Evolutionary conservation across 2,797 vertebrate species (phyloP).

Genomic region (Epinephelus coioides): DNA sequence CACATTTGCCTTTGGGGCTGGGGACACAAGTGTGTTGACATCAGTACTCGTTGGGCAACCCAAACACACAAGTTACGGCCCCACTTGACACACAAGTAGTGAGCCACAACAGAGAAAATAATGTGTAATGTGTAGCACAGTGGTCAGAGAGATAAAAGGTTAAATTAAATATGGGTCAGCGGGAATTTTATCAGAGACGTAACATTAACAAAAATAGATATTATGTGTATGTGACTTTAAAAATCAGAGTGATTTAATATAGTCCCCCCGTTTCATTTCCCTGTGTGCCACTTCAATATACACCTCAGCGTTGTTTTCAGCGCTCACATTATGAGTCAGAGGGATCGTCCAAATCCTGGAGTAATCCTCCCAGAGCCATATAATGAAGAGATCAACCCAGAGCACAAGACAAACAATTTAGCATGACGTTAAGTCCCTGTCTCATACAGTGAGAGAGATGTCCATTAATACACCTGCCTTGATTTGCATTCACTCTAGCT

Average conservation of each 20-base stretch:
- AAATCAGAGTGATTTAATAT: slow-evolving; percentile 41
- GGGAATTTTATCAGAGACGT: not conserved
- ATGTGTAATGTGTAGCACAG: not conserved
- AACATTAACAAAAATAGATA: slow-evolving; percentile 16
- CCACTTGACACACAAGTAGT: slow-evolving; percentile 77
- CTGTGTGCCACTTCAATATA: slow-evolving; percentile 44
- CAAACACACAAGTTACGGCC: slow-evolving; percentile 69
- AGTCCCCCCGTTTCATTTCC: slow-evolving; percentile 24
- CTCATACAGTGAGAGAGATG: slow-evolving; percentile 82
- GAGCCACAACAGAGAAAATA: slow-evolving; percentile 52
- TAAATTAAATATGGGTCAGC: not conserved
- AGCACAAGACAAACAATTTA: slow-evolving; percentile 88
- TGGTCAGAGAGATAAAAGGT: slow-evolving; percentile 23
- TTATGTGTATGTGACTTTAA: slow-evolving; percentile 5
- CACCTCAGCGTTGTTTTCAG: slow-evolving; percentile 52
- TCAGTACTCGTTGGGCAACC: slow-evolving; percentile 64
- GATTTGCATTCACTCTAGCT: slow-evolving; percentile 84
- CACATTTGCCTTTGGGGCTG: slow-evolving; percentile 75
- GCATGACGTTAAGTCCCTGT: slow-evolving; percentile 78
- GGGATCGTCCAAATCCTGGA: slow-evolving; percentile 85
- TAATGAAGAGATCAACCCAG: slow-evolving; percentile 91
- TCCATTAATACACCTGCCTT: slow-evolving; percentile 85
- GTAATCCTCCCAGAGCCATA: slow-evolving; percentile 83
- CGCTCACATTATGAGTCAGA: slow-evolving; percentile 84
- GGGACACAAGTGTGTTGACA: slow-evolving; percentile 77